Conservation (phyloP, 2,888 invertebrate species). For the Altica lythri region DNA sequence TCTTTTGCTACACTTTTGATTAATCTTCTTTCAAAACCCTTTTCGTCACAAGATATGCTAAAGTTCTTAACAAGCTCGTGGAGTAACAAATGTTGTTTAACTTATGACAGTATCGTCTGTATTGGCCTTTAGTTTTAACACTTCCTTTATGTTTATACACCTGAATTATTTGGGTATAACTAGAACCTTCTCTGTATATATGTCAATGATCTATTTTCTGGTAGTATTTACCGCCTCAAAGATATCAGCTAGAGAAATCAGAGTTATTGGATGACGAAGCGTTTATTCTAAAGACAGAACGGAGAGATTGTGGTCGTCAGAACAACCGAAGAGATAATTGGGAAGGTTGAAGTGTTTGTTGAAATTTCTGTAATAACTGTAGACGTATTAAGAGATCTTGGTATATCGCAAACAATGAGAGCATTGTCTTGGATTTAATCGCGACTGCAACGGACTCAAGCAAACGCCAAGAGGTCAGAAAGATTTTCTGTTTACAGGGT, state of each 20-base stretch:
- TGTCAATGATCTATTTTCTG: too few relatives aligned
- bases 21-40: too few relatives aligned
- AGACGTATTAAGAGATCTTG: slow-evolving; percentile 45
- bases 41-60: too few relatives aligned
- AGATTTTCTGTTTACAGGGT: slow-evolving; percentile 21
- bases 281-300: slow-evolving; percentile 14
- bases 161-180: too few relatives aligned
- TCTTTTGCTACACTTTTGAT: too few relatives aligned
- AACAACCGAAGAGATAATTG: slow-evolving; percentile 30
- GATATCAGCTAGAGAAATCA: slow-evolving; percentile 5
- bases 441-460: slow-evolving; percentile 8
- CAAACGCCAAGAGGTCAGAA: slow-evolving; percentile 43
- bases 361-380: slow-evolving; percentile 41
- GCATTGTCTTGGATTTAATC: slow-evolving; percentile 47
- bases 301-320: slow-evolving; percentile 21
- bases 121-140: too few relatives aligned
- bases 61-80: too few relatives aligned
- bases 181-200: too few relatives aligned
- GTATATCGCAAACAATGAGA: slow-evolving; percentile 50
- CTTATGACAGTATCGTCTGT: too few relatives aligned
- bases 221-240: too few relatives aligned
- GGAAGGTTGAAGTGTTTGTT: slow-evolving; percentile 33
- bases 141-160: too few relatives aligned
- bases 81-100: too few relatives aligned
- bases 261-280: slow-evolving; percentile 10